Evolutionary conservation across 2,797 vertebrate species (phyloP).

Genomic region (Acrossocheilus wenchowensis): DNA sequence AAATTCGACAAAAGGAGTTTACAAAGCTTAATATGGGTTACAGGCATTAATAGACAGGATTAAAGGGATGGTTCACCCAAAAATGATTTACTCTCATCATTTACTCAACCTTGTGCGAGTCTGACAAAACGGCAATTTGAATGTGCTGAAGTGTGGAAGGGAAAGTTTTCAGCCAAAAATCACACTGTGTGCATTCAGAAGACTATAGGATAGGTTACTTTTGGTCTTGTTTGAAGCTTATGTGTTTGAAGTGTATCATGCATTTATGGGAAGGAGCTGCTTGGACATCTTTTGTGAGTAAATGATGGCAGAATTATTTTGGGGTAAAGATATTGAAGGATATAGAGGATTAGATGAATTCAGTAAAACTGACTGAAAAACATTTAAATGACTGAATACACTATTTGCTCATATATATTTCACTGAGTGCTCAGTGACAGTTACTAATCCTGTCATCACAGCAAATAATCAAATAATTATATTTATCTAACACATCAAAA

Average conservation of each 20-base stretch:
- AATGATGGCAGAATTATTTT: neutral
- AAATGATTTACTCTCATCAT: conserved; percentile 9
- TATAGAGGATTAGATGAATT: neutral
- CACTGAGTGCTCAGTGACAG: neutral
- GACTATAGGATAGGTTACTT: neutral
- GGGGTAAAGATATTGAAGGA: neutral
- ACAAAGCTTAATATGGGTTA: conserved; percentile 26
- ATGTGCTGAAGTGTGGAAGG: neutral
- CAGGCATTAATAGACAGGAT: conserved; percentile 12
- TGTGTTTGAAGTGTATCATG: neutral
- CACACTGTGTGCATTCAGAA: neutral
- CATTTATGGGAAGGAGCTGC: neutral
- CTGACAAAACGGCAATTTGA: neutral
- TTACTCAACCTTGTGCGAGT: neutral
- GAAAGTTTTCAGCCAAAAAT: neutral
- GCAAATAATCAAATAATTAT: neutral
- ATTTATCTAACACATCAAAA: neutral
- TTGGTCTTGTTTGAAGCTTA: neutral
- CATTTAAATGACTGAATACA: neutral
- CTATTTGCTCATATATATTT: neutral
- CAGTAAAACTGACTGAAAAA: neutral
- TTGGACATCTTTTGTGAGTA: neutral
- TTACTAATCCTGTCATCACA: neutral
- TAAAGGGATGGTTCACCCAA: neutral
- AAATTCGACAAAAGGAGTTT: conserved; percentile 14